Evolutionary conservation across 2,113 vertebrate species (phyloP), one percentile per base, ranked within the genome.

Genomic region (Phalacrocorax brasilianus): DNA sequence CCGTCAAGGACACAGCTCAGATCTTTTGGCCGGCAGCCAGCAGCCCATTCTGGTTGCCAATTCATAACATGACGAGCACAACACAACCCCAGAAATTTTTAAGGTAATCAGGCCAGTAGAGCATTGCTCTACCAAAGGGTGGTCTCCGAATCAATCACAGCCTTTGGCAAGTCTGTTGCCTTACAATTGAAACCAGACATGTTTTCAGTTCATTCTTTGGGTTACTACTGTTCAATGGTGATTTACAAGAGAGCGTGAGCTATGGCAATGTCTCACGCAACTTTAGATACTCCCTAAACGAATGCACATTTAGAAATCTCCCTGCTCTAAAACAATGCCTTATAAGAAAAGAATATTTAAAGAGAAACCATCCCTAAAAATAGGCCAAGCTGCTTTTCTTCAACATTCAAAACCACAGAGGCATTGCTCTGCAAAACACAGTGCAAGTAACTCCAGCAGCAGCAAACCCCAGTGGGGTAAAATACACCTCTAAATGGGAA

Each of bases 181-280:
- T 89, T 97, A 95, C 98, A 99, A 99, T 99, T 98, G 98, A 98
- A 99, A 99, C 97, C 99, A 99, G 99, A 98, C 98, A 94, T 98
- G 98, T 98, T 98, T 98, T 97, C 97, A 98, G 98, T 98, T 98
- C 98, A 96, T 98, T 98, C 98, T 98, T 96, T 98, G 98, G 98
- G 98, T 99, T 98, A 98, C 99, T 99, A 98, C 98, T 98, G 98
- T 99, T 98, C 97, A 96, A 97, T 98, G 98, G 98, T 99, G 98
- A 99, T 99, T 99, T 99, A 99, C 98, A 98, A 98, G 98, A 98
- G 96, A 98, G 97, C 97, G 98, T 98, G 98, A 99, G 98, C 98
- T 98, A 98, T 98, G 98, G 98, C 97, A 98, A 98, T 98, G 97
- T 98, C 98, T 99, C 99, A 99, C 96, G 97, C 98, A 98, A 98